These are phyloP conservation scores for Phasia obesa DNA, from an alignment of 2,888 invertebrate species.

Conservation along the genomic window DNA sequence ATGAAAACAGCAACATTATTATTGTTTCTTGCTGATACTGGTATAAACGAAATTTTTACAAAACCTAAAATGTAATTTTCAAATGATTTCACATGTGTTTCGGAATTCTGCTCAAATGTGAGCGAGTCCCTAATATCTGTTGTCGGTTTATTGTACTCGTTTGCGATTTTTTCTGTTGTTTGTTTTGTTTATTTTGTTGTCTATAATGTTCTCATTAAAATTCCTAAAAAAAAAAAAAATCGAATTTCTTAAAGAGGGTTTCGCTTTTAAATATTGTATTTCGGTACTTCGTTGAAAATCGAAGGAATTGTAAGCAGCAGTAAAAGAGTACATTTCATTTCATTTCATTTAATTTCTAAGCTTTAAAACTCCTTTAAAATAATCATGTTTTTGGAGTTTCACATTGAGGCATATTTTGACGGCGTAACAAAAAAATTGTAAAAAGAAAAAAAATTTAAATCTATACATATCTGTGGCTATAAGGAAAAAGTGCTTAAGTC, in stretches of 20 bases:
- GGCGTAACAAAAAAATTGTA: no score
- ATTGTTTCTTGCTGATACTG: neutral
- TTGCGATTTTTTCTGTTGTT: no score
- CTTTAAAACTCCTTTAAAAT: conserved; percentile 33
- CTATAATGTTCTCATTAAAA: conserved; percentile 65
- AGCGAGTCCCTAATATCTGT: conserved; percentile 15
- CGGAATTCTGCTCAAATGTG: neutral
- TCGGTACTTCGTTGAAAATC: conserved; percentile 27
- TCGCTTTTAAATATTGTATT: conserved; percentile 54
- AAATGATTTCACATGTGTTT: conserved; percentile 66
- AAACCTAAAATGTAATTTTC: conserved; percentile 66
- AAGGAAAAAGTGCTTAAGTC: no score
- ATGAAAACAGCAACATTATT: conserved; percentile 20
- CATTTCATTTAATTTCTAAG: conserved; percentile 12
- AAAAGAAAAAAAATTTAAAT: no score
- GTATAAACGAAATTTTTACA: conserved; percentile 56
- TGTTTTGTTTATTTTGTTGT: conserved; percentile 18
- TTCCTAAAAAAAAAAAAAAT: conserved; percentile 50
- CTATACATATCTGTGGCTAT: no score
- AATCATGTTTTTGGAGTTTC: conserved; percentile 5
- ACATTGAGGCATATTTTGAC: conserved; percentile 23
- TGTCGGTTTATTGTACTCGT: neutral
- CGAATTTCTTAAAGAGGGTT: conserved; percentile 50
- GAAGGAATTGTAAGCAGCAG: conserved; percentile 24
- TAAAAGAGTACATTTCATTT: conserved; percentile 12